phyloP scores from a whole-genome alignment of 2,888 invertebrate species.

The Parnassius smintheus region DNA sequence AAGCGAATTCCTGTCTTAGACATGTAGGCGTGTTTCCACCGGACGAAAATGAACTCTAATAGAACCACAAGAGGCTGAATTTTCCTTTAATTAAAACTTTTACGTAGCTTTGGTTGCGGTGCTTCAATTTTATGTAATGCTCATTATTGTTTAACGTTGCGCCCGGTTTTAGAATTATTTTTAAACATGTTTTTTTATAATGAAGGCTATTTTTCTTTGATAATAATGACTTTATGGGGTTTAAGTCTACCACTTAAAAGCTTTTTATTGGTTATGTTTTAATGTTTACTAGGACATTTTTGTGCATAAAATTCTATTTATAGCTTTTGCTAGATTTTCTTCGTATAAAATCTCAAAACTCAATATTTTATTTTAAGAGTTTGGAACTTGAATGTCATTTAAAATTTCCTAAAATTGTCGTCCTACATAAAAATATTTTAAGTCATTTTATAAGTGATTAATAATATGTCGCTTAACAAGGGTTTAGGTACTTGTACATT shows the following conservation, averaged over 20 bases:
- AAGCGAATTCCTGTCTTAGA: slow-evolving; percentile 43
- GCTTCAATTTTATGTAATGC: slow-evolving; percentile 64
- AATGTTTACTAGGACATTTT: too few relatives aligned
- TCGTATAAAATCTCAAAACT: too few relatives aligned
- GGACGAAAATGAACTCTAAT: slow-evolving; percentile 35
- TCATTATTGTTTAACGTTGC: slow-evolving; percentile 66
- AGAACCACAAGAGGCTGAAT: slow-evolving; percentile 30
- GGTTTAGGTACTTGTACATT: background rate
- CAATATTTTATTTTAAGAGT: too few relatives aligned
- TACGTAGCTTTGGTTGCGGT: slow-evolving; percentile 37
- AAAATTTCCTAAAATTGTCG: too few relatives aligned
- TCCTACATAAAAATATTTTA: too few relatives aligned
- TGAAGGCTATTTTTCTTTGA: slow-evolving; percentile 27
- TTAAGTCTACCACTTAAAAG: slow-evolving; percentile 22
- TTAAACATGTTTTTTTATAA: slow-evolving; percentile 36
- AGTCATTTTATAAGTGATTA: too few relatives aligned
- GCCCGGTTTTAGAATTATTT: slow-evolving; percentile 42
- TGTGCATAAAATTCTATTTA: too few relatives aligned
- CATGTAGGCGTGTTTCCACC: slow-evolving; percentile 45
- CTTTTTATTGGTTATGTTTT: background rate
- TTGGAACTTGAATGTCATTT: too few relatives aligned
- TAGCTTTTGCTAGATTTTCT: background rate
- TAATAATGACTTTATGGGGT: slow-evolving; percentile 23
- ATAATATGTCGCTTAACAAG: too few relatives aligned
- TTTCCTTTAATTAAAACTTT: slow-evolving; percentile 17